Base-by-base conservation (phyloP, 1,140 invertebrate genomes). In the Drosophila nasuta region DNA sequence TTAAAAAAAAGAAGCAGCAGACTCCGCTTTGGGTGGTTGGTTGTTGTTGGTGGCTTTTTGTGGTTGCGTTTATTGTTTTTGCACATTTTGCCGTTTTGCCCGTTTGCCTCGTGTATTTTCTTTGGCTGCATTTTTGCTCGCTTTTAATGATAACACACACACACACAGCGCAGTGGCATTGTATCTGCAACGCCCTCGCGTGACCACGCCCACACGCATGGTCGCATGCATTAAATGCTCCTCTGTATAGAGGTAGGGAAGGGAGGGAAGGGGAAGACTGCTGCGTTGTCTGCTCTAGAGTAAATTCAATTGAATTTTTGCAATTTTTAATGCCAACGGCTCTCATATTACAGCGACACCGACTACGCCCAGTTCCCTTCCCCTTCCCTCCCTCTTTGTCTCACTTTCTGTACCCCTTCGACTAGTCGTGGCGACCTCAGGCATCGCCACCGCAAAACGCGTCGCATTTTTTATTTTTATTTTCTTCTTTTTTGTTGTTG, bases 241-340 rank as follows among this genome's bases (percentile, higher is more conserved):
- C 20, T 25, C 20, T 25, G 0, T 25, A 25, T 3, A 25, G 20
- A 0, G 20, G 20, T 25, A 20, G 20, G 3, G 20, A 20, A 20
- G 20, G 20, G 20, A 20, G 2, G 2, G 17, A n/a, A n/a, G 20
- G 20, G 4, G 20, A 25, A 25, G 20, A 25, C 20, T 25, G 0
- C 30, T 33, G 30, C 30, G 69, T 57, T 77, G 79, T 88, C 80
- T 87, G 80, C 85, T 25, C 20, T 81, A 76, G 75, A 87, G 80
- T 83, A 87, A 87, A 87, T 89, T 89, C 85, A 87, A 87, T 87
- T 87, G 83, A 83, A 74, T 83, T 87, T 83, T 77, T 88, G 80
- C 74, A 88, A 77, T 88, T 72, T 82, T 88, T 89, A 87, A 87
- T 87, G 85, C 85, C 80, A 87, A 67, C 78, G 77, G 51, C 77